Conservation (phyloP, 2,888 invertebrate genomes). For the Zygaena filipendulae region DNA sequence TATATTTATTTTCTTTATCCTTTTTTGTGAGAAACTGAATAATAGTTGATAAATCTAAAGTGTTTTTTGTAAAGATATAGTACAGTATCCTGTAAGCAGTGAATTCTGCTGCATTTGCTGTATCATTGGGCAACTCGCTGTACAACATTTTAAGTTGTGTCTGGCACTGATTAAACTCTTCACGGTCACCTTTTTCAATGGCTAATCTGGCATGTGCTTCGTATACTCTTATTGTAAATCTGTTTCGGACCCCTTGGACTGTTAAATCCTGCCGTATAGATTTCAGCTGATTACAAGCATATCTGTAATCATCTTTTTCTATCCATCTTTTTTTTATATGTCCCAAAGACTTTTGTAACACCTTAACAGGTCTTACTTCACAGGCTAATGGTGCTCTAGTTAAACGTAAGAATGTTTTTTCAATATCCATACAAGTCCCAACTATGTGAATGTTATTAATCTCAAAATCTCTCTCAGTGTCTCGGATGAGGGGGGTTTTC, state of each 20-base stretch:
- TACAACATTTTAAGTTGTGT: conserved; percentile 97
- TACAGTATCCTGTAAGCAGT: conserved; percentile 96
- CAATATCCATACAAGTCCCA: conserved; percentile 93
- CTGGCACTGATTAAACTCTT: conserved; percentile 99
- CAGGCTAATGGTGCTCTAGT: conserved; percentile 95
- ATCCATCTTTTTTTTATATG: conserved; percentile 94
- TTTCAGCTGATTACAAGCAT: conserved; percentile 98
- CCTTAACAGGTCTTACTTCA: conserved; percentile 90
- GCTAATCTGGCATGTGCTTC: conserved; percentile 99
- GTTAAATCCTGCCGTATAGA: conserved; percentile 99
- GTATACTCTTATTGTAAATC: conserved; percentile 97
- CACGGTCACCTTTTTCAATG: conserved; percentile 97
- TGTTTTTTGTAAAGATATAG: conserved; percentile 97
- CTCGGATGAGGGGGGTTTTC: conserved; percentile 61
- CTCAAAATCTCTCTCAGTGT: conserved; percentile 79
- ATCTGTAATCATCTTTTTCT: conserved; percentile 91
- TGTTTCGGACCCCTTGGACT: conserved; percentile 96
- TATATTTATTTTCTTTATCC: conserved; percentile 84
- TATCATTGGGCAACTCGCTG: conserved; percentile 75
- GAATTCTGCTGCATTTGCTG: conserved; percentile 88
- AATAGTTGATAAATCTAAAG: conserved; percentile 95
- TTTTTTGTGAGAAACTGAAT: conserved; percentile 81
- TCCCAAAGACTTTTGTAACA: conserved; percentile 85
- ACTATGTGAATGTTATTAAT: conserved; percentile 90
- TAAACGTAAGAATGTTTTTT: conserved; percentile 95